Base-by-base conservation (phyloP, 2,797 vertebrate genomes). In the Lacerta viridis region DNA sequence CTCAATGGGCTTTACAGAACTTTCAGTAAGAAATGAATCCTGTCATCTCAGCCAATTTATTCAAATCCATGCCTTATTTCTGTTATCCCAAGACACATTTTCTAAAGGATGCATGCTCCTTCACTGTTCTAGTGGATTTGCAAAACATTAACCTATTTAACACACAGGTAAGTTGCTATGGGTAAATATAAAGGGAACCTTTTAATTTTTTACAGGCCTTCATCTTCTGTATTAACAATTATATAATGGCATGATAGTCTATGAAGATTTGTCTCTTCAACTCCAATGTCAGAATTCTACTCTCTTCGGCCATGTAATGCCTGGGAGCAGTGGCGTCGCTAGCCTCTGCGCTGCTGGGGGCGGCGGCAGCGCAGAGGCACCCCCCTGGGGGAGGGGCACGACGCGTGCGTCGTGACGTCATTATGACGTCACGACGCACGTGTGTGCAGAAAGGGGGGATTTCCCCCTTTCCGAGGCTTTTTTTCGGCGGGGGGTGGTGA, bases 121-220 rank as follows among this genome's bases (percentile, higher is more conserved):
- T 80, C 27, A 39, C 74, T 90, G 61, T 87, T 88, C 80, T 84
- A 72, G 79, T 90, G 85, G 87, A 88, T 92, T 88, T 92, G 85
- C 87, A 92, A 91, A 92, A 90, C 80, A 90, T 92, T 90, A 91
- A 87, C 87, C 90, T 91, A 91, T 89, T 93, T 90, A 78, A 87
- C 78, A 90, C 71, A 80, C 84, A 86, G 77, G 86, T 82, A 41
- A 29, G 80, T 89, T 89, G 89, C 83, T 85, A 83, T 66, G 55
- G 72, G 84, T 92, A 92, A 88, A 11, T 90, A 29, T 88, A 90
- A 93, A 90, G 17, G 10, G 25, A 87, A 66, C 68, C 9, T 89
- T 84, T 13, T 7, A 86, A 27, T 20, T 74, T 87, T 64, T 64
- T 88, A 86, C 41, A 8, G 15, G 25, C 43, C 36, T 76, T 5